These are phyloP conservation scores for Stegastes partitus DNA, from an alignment of 2,113 vertebrate genomes.

Conservation along the genomic window DNA sequence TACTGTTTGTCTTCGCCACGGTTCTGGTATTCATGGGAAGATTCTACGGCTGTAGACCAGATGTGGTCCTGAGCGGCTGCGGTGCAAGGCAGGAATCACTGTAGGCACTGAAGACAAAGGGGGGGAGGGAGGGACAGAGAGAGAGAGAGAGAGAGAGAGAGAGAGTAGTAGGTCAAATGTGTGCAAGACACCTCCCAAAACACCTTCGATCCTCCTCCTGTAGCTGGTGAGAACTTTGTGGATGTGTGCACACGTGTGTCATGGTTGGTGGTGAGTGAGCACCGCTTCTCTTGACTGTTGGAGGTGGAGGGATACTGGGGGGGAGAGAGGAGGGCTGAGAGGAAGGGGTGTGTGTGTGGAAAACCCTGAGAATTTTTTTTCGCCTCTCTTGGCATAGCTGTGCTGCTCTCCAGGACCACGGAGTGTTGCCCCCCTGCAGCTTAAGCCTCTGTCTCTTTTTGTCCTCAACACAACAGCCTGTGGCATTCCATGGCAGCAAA, in stretches of 20 bases:
- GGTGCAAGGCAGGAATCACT: slow-evolving; percentile 53
- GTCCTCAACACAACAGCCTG: slow-evolving; percentile 83
- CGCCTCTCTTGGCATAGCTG: slow-evolving; percentile 48
- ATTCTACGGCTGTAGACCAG: slow-evolving; percentile 72
- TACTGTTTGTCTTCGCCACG: slow-evolving; percentile 67
- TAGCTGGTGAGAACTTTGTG: neutral
- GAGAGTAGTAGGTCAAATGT: slow-evolving; percentile 31
- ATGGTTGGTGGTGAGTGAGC: slow-evolving; percentile 40
- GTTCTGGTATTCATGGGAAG: slow-evolving; percentile 72
- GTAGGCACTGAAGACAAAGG: slow-evolving; percentile 33
- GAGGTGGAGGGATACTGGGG: slow-evolving; percentile 16
- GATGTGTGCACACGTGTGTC: slow-evolving; percentile 32
- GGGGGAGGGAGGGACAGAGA: neutral
- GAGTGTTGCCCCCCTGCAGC: slow-evolving; percentile 80
- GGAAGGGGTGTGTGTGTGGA: slow-evolving; percentile 42
- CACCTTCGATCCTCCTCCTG: slow-evolving; percentile 28
- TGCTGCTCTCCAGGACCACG: slow-evolving; percentile 73
- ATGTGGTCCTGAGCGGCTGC: slow-evolving; percentile 63
- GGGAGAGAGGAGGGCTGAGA: slow-evolving; percentile 6
- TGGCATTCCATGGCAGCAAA: slow-evolving; percentile 87
- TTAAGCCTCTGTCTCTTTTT: slow-evolving; percentile 87
- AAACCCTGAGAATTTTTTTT: slow-evolving; percentile 81
- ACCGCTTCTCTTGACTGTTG: slow-evolving; percentile 45
- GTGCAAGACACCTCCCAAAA: slow-evolving; percentile 48
- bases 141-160: neutral